These are phyloP conservation scores for Argentina silus DNA, from an alignment of 2,797 vertebrate genomes.

Conservation along the genomic window DNA sequence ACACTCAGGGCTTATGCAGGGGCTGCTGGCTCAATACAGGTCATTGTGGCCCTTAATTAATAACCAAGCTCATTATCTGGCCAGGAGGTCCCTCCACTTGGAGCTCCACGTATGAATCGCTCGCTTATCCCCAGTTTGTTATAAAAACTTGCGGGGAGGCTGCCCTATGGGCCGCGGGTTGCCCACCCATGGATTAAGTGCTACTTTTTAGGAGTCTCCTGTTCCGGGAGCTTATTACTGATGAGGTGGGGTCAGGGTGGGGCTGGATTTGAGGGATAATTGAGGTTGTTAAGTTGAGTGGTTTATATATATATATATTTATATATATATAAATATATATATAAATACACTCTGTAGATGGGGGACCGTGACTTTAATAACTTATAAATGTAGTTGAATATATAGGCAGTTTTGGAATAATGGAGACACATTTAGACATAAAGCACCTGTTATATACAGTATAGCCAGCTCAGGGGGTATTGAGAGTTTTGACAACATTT, in stretches of 20 bases:
- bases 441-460: background rate
- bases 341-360: slow-evolving; percentile 27
- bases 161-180: slow-evolving; percentile 41
- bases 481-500: background rate
- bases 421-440: background rate
- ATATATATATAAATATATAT: slow-evolving; percentile 45
- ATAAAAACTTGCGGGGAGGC: slow-evolving; percentile 46
- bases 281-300: slow-evolving; percentile 57
- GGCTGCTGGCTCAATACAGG: background rate
- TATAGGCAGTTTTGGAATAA: slow-evolving; percentile 30
- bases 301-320: slow-evolving; percentile 55
- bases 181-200: slow-evolving; percentile 63
- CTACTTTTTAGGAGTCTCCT: slow-evolving; percentile 66
- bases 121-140: slow-evolving; percentile 3
- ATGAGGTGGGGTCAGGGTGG: slow-evolving; percentile 42
- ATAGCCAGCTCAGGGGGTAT: background rate
- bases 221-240: slow-evolving; percentile 54
- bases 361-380: slow-evolving; percentile 59
- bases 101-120: slow-evolving; percentile 36
- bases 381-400: slow-evolving; percentile 61
- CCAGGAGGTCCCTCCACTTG: slow-evolving; percentile 6
- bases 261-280: slow-evolving; percentile 54
- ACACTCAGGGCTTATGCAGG: background rate
- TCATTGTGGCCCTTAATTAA: background rate
- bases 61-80: slow-evolving; percentile 9